A percentile compares a stretch with the other conserved stretches of the same genome.
phyloP scores from a whole-genome alignment of 2,888 invertebrate genomes.

The Timandra comae region DNA sequence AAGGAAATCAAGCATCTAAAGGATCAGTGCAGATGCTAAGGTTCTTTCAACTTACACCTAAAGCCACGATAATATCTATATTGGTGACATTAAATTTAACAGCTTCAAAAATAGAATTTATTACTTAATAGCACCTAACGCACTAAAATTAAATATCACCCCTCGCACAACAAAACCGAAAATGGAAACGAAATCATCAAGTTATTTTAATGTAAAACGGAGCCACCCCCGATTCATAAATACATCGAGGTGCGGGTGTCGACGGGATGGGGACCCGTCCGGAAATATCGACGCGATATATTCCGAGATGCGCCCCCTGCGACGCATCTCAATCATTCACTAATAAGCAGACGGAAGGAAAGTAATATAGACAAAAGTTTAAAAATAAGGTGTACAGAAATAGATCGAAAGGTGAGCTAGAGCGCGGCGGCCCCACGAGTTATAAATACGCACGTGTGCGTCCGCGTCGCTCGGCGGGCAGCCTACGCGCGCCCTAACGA shows the following conservation, averaged over 20 bases:
- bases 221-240: conserved; percentile 32
- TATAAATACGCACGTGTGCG: conserved; percentile 66
- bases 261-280: conserved; percentile 43
- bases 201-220: conserved; percentile 15
- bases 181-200: conserved; percentile 13
- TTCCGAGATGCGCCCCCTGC: conserved; percentile 70
- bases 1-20: no score
- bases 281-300: conserved; percentile 64
- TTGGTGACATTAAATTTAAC: background rate
- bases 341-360: conserved; percentile 74
- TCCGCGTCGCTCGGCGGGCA: conserved; percentile 43
- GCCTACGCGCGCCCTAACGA: conserved; percentile 47
- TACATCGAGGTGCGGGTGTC: conserved; percentile 38
- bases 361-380: conserved; percentile 76
- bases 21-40: no score
- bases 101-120: conserved; percentile 2
- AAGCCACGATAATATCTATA: background rate
- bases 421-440: conserved; percentile 62
- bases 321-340: conserved; percentile 73
- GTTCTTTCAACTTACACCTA: no score
- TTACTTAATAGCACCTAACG: conserved; percentile 4
- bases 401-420: conserved; percentile 74
- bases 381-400: conserved; percentile 65
- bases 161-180: conserved; percentile 8
- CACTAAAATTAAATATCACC: conserved; percentile 3